These are phyloP conservation scores for Adelognathus sp. DNA, from an alignment of 2,888 invertebrate species.

Conservation along the genomic window DNA sequence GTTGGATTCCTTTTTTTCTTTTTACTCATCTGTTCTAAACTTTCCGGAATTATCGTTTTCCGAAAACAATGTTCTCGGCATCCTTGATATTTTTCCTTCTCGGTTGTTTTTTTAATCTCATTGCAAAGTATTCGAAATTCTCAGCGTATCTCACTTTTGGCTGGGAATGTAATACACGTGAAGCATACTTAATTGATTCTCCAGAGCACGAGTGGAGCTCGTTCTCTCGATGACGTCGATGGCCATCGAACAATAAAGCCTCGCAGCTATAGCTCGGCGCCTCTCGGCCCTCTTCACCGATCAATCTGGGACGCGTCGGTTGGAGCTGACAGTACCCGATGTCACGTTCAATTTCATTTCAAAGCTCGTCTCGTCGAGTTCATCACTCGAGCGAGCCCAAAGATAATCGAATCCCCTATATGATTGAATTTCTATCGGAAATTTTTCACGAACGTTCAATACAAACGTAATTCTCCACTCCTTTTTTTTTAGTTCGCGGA, in stretches of 20 bases:
- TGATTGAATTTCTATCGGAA: not conserved
- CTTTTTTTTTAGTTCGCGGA: conserved; percentile 2
- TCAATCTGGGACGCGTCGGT: conserved; percentile 1
- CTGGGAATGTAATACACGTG: no score
- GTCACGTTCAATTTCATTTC: conserved; percentile 36
- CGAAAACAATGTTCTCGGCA: no score
- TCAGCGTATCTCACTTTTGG: no score
- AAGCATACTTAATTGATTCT: conserved; percentile 33
- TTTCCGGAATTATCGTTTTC: no score
- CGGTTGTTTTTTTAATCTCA: no score
- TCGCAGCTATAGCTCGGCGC: not conserved
- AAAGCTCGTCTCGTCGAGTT: not conserved
- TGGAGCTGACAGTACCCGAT: not conserved
- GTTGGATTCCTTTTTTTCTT: no score
- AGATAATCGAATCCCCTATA: conserved; percentile 20
- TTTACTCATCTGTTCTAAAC: no score
- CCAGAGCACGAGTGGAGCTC: not conserved
- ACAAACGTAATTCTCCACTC: not conserved
- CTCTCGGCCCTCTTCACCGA: not conserved
- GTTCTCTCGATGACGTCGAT: conserved; percentile 29
- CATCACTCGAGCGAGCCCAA: not conserved
- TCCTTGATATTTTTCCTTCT: no score
- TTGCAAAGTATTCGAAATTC: no score
- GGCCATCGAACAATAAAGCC: conserved; percentile 38
- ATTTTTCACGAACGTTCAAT: not conserved